Evolutionary conservation across 2,888 invertebrate species (phyloP).

Genomic region (Hesperia comma): DNA sequence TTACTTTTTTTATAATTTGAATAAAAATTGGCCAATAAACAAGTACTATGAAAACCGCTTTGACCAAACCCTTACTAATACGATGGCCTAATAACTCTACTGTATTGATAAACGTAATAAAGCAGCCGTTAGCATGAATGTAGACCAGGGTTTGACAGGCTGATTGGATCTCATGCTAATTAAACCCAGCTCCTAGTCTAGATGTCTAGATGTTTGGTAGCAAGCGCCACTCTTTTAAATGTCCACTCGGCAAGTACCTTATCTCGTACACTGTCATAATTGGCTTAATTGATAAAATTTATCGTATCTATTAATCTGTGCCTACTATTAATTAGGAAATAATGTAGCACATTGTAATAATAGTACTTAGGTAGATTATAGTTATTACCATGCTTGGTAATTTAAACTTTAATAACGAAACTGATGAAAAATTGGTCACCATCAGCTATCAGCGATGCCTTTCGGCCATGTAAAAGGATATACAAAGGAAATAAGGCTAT

Average conservation of each 20-base stretch:
- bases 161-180: slow-evolving; percentile 4
- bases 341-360: not conserved
- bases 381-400: too few species aligned
- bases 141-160: slow-evolving; percentile 1
- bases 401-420: too few species aligned
- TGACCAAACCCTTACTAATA: not conserved
- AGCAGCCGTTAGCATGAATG: not conserved
- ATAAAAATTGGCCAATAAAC: too few species aligned
- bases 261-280: slow-evolving; percentile 2
- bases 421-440: too few species aligned
- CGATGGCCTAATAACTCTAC: slow-evolving; percentile 9
- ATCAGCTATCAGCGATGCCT: too few species aligned
- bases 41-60: not conserved
- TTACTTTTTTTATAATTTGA: too few species aligned
- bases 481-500: too few species aligned
- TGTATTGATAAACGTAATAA: slow-evolving; percentile 2
- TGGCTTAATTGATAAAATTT: slow-evolving; percentile 3
- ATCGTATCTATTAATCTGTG: not conserved
- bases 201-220: not conserved
- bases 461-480: too few species aligned
- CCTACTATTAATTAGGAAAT: not conserved
- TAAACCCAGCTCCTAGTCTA: not conserved
- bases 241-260: not conserved
- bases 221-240: not conserved
- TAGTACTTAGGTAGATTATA: too few species aligned